A percentile compares a stretch with the other conserved stretches of the same genome.
phyloP scores from a whole-genome alignment of 2,888 invertebrate species.

The Anagyrus pseudococci region DNA sequence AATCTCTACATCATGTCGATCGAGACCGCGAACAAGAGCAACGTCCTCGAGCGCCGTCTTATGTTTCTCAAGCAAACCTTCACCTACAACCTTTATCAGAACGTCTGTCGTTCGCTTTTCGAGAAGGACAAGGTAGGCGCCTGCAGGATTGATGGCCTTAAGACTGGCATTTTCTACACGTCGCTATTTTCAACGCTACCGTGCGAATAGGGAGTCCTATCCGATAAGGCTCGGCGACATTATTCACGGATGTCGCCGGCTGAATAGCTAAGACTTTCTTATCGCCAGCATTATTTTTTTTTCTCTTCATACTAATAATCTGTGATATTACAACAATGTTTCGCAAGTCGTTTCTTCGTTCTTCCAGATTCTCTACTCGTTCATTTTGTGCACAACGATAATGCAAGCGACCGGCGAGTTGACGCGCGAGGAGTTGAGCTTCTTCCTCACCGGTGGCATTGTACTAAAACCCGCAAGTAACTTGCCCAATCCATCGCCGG shows the following conservation, averaged over 20 bases:
- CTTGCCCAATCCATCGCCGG: constrained; percentile 68
- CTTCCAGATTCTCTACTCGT: constrained; percentile 64
- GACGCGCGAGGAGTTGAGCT: constrained; percentile 68
- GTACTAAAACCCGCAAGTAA: constrained; percentile 66
- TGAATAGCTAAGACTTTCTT: no score
- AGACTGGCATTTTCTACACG: no score
- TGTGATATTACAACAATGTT: neutral
- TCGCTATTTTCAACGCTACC: no score
- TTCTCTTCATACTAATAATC: no score
- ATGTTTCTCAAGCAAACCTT: constrained; percentile 77
- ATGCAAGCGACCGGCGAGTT: constrained; percentile 68
- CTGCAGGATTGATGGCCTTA: no score
- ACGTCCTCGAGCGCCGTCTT: constrained; percentile 74
- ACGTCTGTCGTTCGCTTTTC: constrained; percentile 84
- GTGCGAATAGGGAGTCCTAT: no score
- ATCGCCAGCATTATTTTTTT: no score
- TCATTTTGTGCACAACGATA: constrained; percentile 78
- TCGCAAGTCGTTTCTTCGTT: neutral
- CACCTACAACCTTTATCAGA: constrained; percentile 80
- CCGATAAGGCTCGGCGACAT: no score
- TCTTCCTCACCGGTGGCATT: constrained; percentile 80
- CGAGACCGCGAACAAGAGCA: constrained; percentile 75
- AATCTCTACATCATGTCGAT: constrained; percentile 81
- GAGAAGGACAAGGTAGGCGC: constrained; percentile 77
- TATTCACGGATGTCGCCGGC: no score